A percentile compares a stretch with the other conserved stretches of the same genome.
These are phyloP conservation scores for Microctonus hyperodae DNA, from an alignment of 2,888 invertebrate species.

Conservation along the genomic window DNA sequence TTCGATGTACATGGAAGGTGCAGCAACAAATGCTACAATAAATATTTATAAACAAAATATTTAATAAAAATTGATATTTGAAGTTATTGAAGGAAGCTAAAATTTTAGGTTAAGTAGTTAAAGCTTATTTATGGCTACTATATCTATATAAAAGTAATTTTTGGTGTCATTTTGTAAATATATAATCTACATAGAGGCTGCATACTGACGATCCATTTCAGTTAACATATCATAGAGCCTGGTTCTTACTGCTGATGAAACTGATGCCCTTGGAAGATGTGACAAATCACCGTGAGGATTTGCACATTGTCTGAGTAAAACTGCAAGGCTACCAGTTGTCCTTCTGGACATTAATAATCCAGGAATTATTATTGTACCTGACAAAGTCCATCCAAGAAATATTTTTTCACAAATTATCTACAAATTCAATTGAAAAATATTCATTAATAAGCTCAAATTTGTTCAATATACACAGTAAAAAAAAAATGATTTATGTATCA, in stretches of 20 bases:
- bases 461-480: background rate
- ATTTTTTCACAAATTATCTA: slow-evolving; percentile 74
- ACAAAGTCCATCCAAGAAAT: slow-evolving; percentile 71
- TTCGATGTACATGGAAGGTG: background rate
- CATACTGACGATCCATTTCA: slow-evolving; percentile 63
- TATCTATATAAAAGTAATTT: background rate
- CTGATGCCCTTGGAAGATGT: slow-evolving; percentile 64
- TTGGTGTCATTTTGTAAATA: slow-evolving; percentile 11
- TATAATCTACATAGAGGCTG: slow-evolving; percentile 32
- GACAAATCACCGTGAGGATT: slow-evolving; percentile 64
- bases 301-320: slow-evolving; percentile 69
- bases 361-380: slow-evolving; percentile 69
- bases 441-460: background rate
- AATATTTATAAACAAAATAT: background rate
- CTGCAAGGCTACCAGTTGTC: slow-evolving; percentile 68
- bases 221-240: slow-evolving; percentile 66
- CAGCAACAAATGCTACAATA: background rate
- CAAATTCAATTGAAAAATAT: slow-evolving; percentile 24
- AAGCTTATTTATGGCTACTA: slow-evolving; percentile 8
- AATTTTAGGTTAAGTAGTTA: background rate
- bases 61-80: background rate
- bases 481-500: background rate
- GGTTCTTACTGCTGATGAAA: slow-evolving; percentile 64
- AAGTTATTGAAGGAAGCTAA: background rate
- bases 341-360: slow-evolving; percentile 69